Evolutionary conservation across 2,888 invertebrate species (phyloP).

Genomic region (Liodrosophila aerea): DNA sequence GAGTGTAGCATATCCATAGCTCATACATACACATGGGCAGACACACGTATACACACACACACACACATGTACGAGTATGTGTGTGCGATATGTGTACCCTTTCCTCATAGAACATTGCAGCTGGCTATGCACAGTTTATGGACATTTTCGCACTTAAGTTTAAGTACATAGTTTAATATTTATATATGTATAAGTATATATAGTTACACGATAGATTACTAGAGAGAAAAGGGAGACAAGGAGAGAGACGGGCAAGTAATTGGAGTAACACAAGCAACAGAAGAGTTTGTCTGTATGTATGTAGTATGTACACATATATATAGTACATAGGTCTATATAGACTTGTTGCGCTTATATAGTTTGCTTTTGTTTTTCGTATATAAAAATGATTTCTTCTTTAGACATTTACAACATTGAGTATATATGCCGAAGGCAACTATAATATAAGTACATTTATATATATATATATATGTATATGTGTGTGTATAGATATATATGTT

Average conservation of each 20-base stretch:
- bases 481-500: conserved; percentile 24
- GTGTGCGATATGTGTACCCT: not conserved
- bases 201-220: too few relatives aligned
- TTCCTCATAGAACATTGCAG: conserved; percentile 14
- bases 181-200: conserved; percentile 19
- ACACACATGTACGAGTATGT: conserved; percentile 2
- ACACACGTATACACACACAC: not conserved
- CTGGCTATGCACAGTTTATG: conserved; percentile 24
- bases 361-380: conserved; percentile 51
- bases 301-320: conserved; percentile 17
- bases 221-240: not conserved
- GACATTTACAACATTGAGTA: conserved; percentile 64
- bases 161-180: conserved; percentile 38
- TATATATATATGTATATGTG: conserved; percentile 27
- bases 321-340: conserved; percentile 36
- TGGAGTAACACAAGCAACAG: too few relatives aligned
- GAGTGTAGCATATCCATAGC: conserved; percentile 41
- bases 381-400: conserved; percentile 46
- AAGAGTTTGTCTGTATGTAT: conserved; percentile 13
- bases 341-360: conserved; percentile 54
- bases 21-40: conserved; percentile 8
- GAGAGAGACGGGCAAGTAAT: too few relatives aligned
- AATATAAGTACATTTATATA: conserved; percentile 59
- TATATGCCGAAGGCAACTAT: conserved; percentile 62
- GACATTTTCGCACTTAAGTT: conserved; percentile 51